A percentile compares a stretch with the other conserved stretches of the same genome.
These are phyloP conservation scores for Monomorium pharaonis DNA, from an alignment of 1,140 invertebrate species.

Conservation along the genomic window DNA sequence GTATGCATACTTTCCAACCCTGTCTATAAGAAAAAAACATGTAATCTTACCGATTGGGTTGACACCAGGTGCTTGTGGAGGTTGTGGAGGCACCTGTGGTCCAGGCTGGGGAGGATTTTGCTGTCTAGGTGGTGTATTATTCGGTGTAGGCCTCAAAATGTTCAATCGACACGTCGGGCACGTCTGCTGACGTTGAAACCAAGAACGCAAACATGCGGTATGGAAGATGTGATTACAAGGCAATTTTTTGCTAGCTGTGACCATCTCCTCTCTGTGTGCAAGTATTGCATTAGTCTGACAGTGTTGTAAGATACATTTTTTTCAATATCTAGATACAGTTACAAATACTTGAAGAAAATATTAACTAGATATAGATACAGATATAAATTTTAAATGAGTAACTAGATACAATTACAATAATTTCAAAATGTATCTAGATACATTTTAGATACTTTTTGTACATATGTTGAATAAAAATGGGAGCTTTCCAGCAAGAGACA, in stretches of 20 bases:
- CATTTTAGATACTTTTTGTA: no score
- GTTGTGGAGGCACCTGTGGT: constrained; percentile 82
- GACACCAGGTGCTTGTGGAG: constrained; percentile 78
- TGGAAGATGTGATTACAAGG: constrained; percentile 99
- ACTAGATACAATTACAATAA: no score
- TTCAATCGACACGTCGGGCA: constrained; percentile 99
- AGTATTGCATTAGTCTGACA: background rate
- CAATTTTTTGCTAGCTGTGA: constrained; percentile 96
- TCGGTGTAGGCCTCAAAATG: constrained; percentile 91
- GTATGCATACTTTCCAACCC: no score
- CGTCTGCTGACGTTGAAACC: constrained; percentile 99
- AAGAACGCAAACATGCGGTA: constrained; percentile 98
- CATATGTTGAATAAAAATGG: no score
- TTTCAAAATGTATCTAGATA: no score
- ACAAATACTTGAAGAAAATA: no score
- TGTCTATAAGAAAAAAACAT: background rate
- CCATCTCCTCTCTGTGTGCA: constrained; percentile 86
- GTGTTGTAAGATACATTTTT: background rate
- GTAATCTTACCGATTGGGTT: constrained; percentile 75
- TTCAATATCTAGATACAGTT: no score
- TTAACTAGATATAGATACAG: no score
- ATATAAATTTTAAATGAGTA: no score
- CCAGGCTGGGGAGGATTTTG: constrained; percentile 78
- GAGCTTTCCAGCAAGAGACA: no score
- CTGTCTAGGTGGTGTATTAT: constrained; percentile 74